Evolutionary conservation across 2,113 vertebrate genomes (phyloP).

Genomic region (Dendrocopos noguchii): DNA sequence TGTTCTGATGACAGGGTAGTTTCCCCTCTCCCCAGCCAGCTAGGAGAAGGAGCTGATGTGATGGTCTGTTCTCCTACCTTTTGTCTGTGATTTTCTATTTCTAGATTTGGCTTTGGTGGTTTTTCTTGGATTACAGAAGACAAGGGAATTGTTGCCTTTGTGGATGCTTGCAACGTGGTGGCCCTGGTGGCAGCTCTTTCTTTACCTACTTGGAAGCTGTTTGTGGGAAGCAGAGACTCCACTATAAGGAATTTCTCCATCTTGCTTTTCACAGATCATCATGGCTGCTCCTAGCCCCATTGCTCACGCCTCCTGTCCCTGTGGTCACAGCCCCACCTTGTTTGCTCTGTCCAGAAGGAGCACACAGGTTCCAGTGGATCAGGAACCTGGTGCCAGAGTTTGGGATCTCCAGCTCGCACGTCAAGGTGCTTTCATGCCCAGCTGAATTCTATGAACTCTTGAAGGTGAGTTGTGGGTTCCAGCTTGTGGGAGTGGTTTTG

Average conservation of each 20-base stretch:
- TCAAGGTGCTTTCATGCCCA: constrained; percentile 89
- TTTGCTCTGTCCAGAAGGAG: constrained; percentile 79
- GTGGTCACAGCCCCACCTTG: constrained; percentile 72
- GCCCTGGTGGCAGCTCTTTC: background rate
- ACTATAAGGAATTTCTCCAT: background rate
- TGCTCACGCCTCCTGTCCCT: constrained; percentile 82
- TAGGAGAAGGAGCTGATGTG: background rate
- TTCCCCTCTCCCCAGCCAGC: background rate
- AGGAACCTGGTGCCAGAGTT: constrained; percentile 91
- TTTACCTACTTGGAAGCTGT: background rate
- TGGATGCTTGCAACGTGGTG: background rate
- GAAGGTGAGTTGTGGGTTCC: constrained; percentile 80
- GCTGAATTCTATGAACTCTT: constrained; percentile 92
- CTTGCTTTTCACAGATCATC: constrained; percentile 82
- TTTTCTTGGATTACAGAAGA: background rate
- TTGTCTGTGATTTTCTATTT: background rate
- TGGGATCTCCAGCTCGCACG: constrained; percentile 82
- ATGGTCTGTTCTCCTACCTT: background rate
- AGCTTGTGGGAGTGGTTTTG: background rate
- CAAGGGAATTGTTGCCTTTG: background rate
- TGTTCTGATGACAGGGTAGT: background rate
- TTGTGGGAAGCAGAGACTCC: background rate
- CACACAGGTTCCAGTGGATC: constrained; percentile 90
- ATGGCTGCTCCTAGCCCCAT: constrained; percentile 89
- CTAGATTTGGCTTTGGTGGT: background rate